phyloP scores from a whole-genome alignment of 2,888 invertebrate genomes.

The Tridacna crocea region DNA sequence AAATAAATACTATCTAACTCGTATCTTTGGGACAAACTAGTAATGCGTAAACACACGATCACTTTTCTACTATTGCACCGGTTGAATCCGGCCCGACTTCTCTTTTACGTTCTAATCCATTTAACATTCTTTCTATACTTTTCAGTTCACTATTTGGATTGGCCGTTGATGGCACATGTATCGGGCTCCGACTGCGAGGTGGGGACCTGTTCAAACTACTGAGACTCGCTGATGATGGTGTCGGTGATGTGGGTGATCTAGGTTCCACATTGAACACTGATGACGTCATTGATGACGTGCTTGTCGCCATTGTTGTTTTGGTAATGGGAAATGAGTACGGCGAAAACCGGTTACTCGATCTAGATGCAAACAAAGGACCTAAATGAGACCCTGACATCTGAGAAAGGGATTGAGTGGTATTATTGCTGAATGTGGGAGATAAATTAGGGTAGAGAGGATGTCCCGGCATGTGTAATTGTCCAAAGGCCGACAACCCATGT shows the following conservation, averaged over 20 bases:
- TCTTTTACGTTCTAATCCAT: slow-evolving; percentile 91
- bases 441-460: slow-evolving; percentile 87
- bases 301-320: slow-evolving; percentile 82
- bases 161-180: slow-evolving; percentile 51
- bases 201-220: slow-evolving; percentile 63
- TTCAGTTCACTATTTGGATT: slow-evolving; percentile 92
- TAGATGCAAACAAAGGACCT: slow-evolving; percentile 84
- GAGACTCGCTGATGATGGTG: slow-evolving; percentile 52
- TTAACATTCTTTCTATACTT: slow-evolving; percentile 98
- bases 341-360: slow-evolving; percentile 91
- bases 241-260: slow-evolving; percentile 59
- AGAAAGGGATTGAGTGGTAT: slow-evolving; percentile 80
- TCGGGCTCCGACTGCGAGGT: slow-evolving; percentile 62
- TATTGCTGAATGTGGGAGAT: slow-evolving; percentile 81
- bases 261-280: slow-evolving; percentile 75
- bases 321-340: slow-evolving; percentile 90
- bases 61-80: slow-evolving; percentile 64
- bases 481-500: slow-evolving; percentile 90
- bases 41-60: slow-evolving; percentile 33
- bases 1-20: slow-evolving; percentile 20
- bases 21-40: slow-evolving; percentile 19
- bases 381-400: slow-evolving; percentile 64
- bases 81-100: slow-evolving; percentile 63
- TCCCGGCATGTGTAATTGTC: slow-evolving; percentile 92
- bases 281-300: slow-evolving; percentile 75